Conservation (phyloP, 2,888 invertebrate species). For the Icerya purchasi region DNA sequence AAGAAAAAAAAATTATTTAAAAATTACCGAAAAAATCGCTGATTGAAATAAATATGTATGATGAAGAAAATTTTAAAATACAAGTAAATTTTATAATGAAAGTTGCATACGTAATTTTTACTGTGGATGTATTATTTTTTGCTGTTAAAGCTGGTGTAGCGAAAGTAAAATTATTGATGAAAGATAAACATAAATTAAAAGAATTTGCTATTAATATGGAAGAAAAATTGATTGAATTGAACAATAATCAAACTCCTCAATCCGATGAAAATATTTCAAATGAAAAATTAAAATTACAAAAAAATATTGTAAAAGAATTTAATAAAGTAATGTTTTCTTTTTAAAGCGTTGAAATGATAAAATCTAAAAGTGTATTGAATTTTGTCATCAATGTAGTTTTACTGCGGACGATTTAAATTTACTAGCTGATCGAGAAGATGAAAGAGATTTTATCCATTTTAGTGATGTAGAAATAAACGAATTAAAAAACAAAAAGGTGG, state of each 20-base stretch:
- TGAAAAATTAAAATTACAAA: conserved; percentile 2
- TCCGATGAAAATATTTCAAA: conserved; percentile 5
- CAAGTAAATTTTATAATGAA: conserved; percentile 7
- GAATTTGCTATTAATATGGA: conserved; percentile 7
- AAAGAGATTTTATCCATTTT: conserved; percentile 8
- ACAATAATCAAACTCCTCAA: conserved; percentile 7
- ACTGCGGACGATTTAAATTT: conserved; percentile 7
- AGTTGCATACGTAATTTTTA: conserved; percentile 4
- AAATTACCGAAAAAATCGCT: conserved; percentile 2
- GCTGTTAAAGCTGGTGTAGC: conserved; percentile 4
- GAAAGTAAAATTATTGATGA: conserved; percentile 3
- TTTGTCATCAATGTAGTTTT: conserved; percentile 5
- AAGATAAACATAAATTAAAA: conserved; percentile 6
- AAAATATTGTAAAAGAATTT: conserved; percentile 2
- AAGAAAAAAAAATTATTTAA: conserved; percentile 7
- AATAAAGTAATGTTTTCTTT: conserved; percentile 3
- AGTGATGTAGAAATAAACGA: conserved; percentile 4
- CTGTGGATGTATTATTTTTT: conserved; percentile 7
- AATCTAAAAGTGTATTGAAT: conserved; percentile 8
- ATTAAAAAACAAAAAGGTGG: conserved; percentile 1
- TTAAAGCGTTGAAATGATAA: conserved; percentile 3
- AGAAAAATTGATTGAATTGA: conserved; percentile 4
- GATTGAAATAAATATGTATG: conserved; percentile 7
- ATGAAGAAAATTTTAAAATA: conserved; percentile 6
- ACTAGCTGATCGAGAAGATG: conserved; percentile 5